These are phyloP conservation scores for Nemapogon koenigi DNA, from an alignment of 2,888 invertebrate genomes.

Conservation along the genomic window DNA sequence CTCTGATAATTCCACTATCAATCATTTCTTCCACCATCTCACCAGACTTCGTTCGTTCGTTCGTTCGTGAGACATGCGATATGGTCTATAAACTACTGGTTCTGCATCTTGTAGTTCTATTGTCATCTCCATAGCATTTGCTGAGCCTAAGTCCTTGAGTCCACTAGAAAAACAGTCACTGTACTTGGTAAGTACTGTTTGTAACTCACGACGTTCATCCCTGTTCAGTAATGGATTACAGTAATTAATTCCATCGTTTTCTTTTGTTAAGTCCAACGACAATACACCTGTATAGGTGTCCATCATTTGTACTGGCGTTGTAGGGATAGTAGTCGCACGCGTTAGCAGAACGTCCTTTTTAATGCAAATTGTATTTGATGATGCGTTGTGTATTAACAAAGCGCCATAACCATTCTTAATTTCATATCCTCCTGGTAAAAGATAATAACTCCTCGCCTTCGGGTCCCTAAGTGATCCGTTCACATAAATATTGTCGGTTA, in stretches of 20 bases:
- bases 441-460: background rate
- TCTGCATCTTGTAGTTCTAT: constrained; percentile 6
- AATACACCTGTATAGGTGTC: too few relatives aligned
- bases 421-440: background rate
- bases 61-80: constrained; percentile 9
- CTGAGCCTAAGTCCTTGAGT: constrained; percentile 7
- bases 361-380: background rate
- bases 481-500: background rate
- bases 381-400: background rate
- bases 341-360: background rate
- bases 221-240: too few relatives aligned
- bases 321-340: too few relatives aligned
- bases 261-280: too few relatives aligned
- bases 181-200: background rate
- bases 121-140: constrained; percentile 7
- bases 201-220: too few relatives aligned
- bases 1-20: background rate
- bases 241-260: too few relatives aligned
- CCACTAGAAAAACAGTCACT: constrained; percentile 2
- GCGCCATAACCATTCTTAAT: background rate
- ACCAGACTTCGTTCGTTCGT: background rate
- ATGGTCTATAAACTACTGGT: constrained; percentile 12
- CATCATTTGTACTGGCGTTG: too few relatives aligned
- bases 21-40: background rate
- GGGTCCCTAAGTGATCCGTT: background rate